Base-by-base conservation (phyloP, 2,888 invertebrate species). In the Gymnoscelis rufifasciata region DNA sequence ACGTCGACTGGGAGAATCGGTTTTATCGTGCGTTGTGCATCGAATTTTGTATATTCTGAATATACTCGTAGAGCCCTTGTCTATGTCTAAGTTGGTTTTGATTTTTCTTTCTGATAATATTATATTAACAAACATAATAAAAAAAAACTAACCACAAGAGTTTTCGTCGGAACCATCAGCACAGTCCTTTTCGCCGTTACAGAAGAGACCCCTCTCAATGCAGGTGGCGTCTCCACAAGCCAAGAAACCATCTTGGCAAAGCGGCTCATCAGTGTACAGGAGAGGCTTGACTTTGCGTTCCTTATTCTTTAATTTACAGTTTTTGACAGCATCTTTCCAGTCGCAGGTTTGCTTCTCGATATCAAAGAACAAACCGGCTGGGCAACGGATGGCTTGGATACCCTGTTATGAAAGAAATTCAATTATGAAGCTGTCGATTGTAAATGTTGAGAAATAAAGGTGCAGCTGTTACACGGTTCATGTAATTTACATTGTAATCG, bases 261-360 rank as follows among this genome's bases (percentile, higher is more conserved):
- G 90, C 7, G 97, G 96, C 71, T 97, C 97, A 66, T 96, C 96
- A 26, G 97, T 97, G 84, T 93, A 93, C 47, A 97, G 89, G 60
- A 96, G 88, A 47, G 97, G 97, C 71, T 95, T 96, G 11, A 94
- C 90, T 78, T 95, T 95, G 56, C 95, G 92, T 74, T 95, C 96
- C 78, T 96, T 96, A 82, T 93, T 95, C 89, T 96, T 96, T 64
- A 93, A 75, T 72, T 95, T 95, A 88, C 97, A 97, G 83, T 96
- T 97, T 79, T 95, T 95, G n/a, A 97, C 97, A 1, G 96, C 91
- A 56, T 93, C 95, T 78, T 95, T 97, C 97, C 97, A 97, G 76
- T 97, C 96, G 72, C 97, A 97, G 1, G 97, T 97, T 83, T 97
- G 97, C 79, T 96, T 96, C 76, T 97, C 97, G 71, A 97, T 96